Base-by-base conservation (phyloP, 1,140 invertebrate species). In the Anastrepha ludens region DNA sequence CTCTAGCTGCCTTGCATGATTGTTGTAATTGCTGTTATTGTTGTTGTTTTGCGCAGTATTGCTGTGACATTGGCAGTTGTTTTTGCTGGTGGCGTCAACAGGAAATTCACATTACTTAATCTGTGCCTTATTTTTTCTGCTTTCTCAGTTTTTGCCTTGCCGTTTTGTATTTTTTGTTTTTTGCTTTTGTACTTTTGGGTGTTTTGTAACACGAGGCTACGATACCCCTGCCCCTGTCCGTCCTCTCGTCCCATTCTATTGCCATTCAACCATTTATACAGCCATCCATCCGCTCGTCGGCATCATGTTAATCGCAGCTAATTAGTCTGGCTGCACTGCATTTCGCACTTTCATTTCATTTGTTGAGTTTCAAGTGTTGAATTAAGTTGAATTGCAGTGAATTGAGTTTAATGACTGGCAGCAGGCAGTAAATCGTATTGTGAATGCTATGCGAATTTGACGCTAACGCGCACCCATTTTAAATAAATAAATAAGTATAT, bases 281-380 rank as follows among this genome's bases (percentile, higher is more conserved):
- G 11, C 17, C 74, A 29, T 20, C 29, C 64, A 67, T 67, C 64
- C 64, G 17, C 7, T 67, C 29, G 15, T 11, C n/a, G 50, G 74
- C 47, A 13, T 81, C 60, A 64, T 86, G 85, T 86, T 86, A 86
- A 86, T 86, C 60, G 85, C 2, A 17, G 85, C 58, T 62, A 86
- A 86, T 86, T 86, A 86, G 85, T 29, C 85, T 41, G 20, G 60
- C 74, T 81, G 74, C 47, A 86, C 47, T 86, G 85, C 44, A 29
- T 62, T 86, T 86, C 41, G 59, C 85, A 62, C 85, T 86, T 86
- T 86, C 60, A 81, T 81, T 58, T 81, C 74, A 13, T 81, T 81
- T 81, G 74, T 81, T 81, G 74, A 39, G 39, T 64, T 86, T 86
- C 85, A 86, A 86, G 85, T 86, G 85, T 86, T 86, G 85, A 86